Evolutionary conservation across 2,888 invertebrate genomes (phyloP).

Genomic region (Drosophila borealis): DNA sequence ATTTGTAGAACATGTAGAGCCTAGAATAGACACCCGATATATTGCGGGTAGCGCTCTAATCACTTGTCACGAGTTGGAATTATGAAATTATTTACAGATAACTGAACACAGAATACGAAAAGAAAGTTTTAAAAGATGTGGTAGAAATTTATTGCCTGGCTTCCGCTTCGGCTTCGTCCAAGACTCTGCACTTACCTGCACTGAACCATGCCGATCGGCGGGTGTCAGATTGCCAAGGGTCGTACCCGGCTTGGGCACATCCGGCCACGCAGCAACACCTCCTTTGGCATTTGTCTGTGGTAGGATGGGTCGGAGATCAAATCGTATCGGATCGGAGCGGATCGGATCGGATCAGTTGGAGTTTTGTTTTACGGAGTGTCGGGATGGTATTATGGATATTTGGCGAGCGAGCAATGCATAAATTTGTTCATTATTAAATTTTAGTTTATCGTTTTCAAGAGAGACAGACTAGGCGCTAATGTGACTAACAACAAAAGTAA

Average conservation of each 20-base stretch:
- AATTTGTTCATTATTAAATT: slow-evolving; percentile 58
- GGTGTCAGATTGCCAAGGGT: slow-evolving; percentile 94
- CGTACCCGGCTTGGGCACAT: slow-evolving; percentile 92
- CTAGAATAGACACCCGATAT: slow-evolving; percentile 18
- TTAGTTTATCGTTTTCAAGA: slow-evolving; percentile 29
- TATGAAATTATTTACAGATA: slow-evolving; percentile 42
- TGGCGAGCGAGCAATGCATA: slow-evolving; percentile 55
- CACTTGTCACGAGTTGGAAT: slow-evolving; percentile 10
- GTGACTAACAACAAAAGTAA: slow-evolving; percentile 45
- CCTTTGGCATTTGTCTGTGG: slow-evolving; percentile 87
- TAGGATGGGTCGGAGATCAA: slow-evolving; percentile 41
- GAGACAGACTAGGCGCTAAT: slow-evolving; percentile 46
- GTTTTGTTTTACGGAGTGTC: slow-evolving; percentile 33
- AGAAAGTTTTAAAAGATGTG: slow-evolving; percentile 26
- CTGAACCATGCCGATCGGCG: slow-evolving; percentile 98
- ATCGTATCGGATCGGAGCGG: slow-evolving; percentile 13
- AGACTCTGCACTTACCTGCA: slow-evolving; percentile 90
- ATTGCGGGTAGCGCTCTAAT: slow-evolving; percentile 7
- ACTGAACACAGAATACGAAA: slow-evolving; percentile 28
- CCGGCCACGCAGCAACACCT: slow-evolving; percentile 93
- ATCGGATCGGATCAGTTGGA: slow-evolving; percentile 33
- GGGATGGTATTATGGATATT: slow-evolving; percentile 34
- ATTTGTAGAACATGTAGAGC: slow-evolving; percentile 20
- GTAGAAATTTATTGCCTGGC: slow-evolving; percentile 34
- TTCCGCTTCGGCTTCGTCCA: slow-evolving; percentile 34